These are phyloP conservation scores for crab-eating macaque (Macaca fascicularis) DNA, from an alignment of 2,113 vertebrate genomes.

Conservation along the genomic window T2T-MFA8v1.1 NC_088389.1:124978501-124979000, in stretches of 20 bases:
- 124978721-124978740: conserved; percentile 99
- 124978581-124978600: conserved; percentile 99
- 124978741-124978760: conserved; percentile 98
- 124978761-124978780: conserved; percentile 97
- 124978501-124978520: conserved; percentile 97
- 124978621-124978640: conserved; percentile 99
- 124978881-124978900: conserved; percentile 99
- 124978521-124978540: conserved; percentile 98
- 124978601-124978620: conserved; percentile 99
- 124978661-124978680: conserved; percentile 99
- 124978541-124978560: conserved; percentile 99
- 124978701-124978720: conserved; percentile 99
- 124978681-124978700: conserved; percentile 99
- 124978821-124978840: conserved; percentile 99
- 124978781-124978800: conserved; percentile 99
- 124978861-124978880: conserved; percentile 98
- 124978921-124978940: conserved; percentile 99
- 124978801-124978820: conserved; percentile 97
- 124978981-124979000: conserved; percentile 99
- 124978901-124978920: conserved; percentile 99
- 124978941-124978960: conserved; percentile 99
- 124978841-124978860: conserved; percentile 99
- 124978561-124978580: conserved; percentile 99
- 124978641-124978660: conserved; percentile 99
- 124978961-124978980: conserved; percentile 98